Base-by-base conservation (phyloP, 2,113 vertebrate species). In the Arizona elegans region DNA sequence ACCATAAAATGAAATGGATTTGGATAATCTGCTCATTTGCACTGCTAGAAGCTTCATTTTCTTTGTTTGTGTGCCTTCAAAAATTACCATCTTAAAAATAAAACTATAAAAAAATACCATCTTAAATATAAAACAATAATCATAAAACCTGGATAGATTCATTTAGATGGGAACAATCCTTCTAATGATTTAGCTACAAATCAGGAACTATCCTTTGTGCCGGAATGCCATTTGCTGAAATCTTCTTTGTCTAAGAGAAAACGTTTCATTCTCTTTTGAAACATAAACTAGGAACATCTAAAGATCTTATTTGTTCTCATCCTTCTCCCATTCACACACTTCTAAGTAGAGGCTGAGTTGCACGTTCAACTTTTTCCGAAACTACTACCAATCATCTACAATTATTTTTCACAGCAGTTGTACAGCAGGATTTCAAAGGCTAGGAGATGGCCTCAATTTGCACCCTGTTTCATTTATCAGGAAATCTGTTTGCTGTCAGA, bases 341-440 rank as follows among this genome's bases (percentile, higher is more conserved):
- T 92, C 54, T 92, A 95, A 95, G 6, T 93, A 56, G 93, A 94
- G 90, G 65, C 38, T 91, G 89, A 95, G 95, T 96, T 96, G 95
- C 53, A 4, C 87, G 13, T 94, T 90, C 96, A 96, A 96, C 93
- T 96, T 96, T 94, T 85, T 91, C n/a, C 93, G 94, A 93, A 29
- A 90, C 43, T 87, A 91, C 8, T 86, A 95, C 93, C 95, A 95
- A 94, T 93, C 94, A 92, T 94, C 95, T 92, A 94, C 87, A 92
- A 94, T 97, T 96, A 96, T 96, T 97, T 97, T 97, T 96, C 96
- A 97, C 96, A 96, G 95, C 70, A 90, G 96, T 96, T 86, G 93
- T 96, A 94, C 94, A 92, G 87, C 90, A 95, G 93, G 81, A 95
- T 96, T 96, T 97, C 96, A 97, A 97, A 96, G 95, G 96, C 93